Base-by-base conservation (phyloP, 2,888 invertebrate species). In the Diaphora mendica region DNA sequence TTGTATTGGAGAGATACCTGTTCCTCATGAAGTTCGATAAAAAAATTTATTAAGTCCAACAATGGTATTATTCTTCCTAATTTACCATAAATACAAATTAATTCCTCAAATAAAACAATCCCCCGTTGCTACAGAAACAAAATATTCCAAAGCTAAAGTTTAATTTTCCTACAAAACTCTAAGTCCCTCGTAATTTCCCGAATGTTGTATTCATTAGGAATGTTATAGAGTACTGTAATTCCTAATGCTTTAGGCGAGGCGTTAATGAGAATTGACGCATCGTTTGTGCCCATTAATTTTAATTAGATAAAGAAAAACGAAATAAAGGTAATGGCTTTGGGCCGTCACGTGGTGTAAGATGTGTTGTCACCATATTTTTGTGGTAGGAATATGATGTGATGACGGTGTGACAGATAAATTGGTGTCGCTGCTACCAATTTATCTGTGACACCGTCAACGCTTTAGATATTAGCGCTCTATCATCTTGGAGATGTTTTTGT, bases 221-320 rank as follows among this genome's bases (percentile, higher is more conserved):
- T 75, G 68, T 75, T 69, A 70, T 55, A 55, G n/a, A 62, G 26
- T n/a, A 66, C n/a, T 64, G 44, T 65, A 62, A 72, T 42, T 23
- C 30, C 30, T 48, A 65, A 59, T 64, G 68, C 42, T 71, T 69
- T 76, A 42, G 35, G 66, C 35, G 69, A 73, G 64, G 39, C 67
- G 33, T 70, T 77, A 72, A 77, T 81, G 67, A 39, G 71, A 73
- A 79, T 64, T 73, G 75, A 75, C 79, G 79, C 70, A 64, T 70
- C 70, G 73, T 79, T 78, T 70, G 30, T 23, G 39, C 75, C 72
- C 73, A 62, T 79, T 79, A 70, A 77, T 82, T 74, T 67, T 77
- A 75, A 82, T 82, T 79, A 82, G 30, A 64, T n/a, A 35, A 64
- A 35, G 30, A 30, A 48, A 70, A 70, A 64, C 44, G 64, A 70